phyloP scores from a whole-genome alignment of 2,797 vertebrate genomes.

The Yasuhikotakia modesta region DNA sequence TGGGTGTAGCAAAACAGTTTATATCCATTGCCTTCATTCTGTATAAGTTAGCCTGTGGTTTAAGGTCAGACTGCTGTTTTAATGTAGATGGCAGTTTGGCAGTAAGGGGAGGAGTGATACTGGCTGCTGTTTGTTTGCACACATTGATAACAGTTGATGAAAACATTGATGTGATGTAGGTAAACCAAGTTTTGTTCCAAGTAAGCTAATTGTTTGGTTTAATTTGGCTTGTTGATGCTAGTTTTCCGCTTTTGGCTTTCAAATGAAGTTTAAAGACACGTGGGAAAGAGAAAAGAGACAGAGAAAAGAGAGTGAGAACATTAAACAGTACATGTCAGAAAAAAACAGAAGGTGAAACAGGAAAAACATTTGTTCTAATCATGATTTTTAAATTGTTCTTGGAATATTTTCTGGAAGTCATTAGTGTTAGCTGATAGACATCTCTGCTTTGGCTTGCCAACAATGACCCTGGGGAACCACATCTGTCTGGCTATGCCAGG shows the following conservation, averaged over 20 bases:
- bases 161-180: slow-evolving; percentile 22
- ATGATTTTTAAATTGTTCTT: slow-evolving; percentile 69
- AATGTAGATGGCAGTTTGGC: background rate
- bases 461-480: slow-evolving; percentile 50
- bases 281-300: slow-evolving; percentile 1
- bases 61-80: slow-evolving; percentile 2
- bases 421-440: slow-evolving; percentile 63
- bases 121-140: slow-evolving; percentile 8
- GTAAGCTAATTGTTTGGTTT: slow-evolving; percentile 35
- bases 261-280: slow-evolving; percentile 42
- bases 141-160: slow-evolving; percentile 25
- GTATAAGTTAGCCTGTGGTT: slow-evolving; percentile 8
- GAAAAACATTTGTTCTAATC: slow-evolving; percentile 55
- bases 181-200: slow-evolving; percentile 28
- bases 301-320: slow-evolving; percentile 6
- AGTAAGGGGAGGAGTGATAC: slow-evolving; percentile 19
- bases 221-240: slow-evolving; percentile 51
- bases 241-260: slow-evolving; percentile 35
- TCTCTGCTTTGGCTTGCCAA: slow-evolving; percentile 57
- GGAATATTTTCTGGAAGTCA: slow-evolving; percentile 66
- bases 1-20: background rate
- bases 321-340: slow-evolving; percentile 3
- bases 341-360: slow-evolving; percentile 11
- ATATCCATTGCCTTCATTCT: slow-evolving; percentile 13
- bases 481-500: slow-evolving; percentile 59